A percentile compares a stretch with the other conserved stretches of the same genome.
phyloP scores from a whole-genome alignment of 1,140 invertebrate genomes.

The Meloidogyne floridensis region DNA sequence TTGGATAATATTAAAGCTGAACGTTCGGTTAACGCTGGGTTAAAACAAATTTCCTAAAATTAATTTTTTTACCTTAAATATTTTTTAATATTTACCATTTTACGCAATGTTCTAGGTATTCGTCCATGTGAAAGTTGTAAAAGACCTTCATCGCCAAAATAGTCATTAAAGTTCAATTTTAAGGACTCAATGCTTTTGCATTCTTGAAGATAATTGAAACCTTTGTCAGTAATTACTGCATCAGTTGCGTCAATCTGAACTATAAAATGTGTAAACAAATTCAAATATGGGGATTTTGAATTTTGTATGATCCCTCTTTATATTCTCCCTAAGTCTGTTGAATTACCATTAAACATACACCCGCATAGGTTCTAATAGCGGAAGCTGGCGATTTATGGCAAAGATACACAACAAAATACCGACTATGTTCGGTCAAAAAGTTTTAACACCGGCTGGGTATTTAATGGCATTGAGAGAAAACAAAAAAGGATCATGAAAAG shows the following conservation, averaged over 20 bases:
- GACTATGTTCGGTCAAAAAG: too few relatives aligned
- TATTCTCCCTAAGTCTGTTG: too few relatives aligned
- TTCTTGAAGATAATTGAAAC: slow-evolving; percentile 59
- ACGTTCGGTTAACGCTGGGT: slow-evolving; percentile 50
- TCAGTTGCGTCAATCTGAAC: slow-evolving; percentile 55
- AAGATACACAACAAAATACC: too few relatives aligned
- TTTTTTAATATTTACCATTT: slow-evolving; percentile 48
- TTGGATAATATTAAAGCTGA: slow-evolving; percentile 48
- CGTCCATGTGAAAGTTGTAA: slow-evolving; percentile 50
- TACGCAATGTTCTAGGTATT: slow-evolving; percentile 41
- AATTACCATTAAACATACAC: too few relatives aligned
- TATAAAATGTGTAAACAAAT: neutral
- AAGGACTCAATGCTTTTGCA: slow-evolving; percentile 49
- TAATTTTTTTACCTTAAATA: neutral
- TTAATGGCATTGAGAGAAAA: too few relatives aligned
- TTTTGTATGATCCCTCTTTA: too few relatives aligned
- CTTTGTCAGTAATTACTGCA: slow-evolving; percentile 58
- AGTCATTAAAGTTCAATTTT: slow-evolving; percentile 63
- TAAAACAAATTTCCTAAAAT: slow-evolving; percentile 58
- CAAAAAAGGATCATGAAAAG: neutral
- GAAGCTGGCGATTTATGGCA: too few relatives aligned
- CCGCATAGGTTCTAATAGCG: too few relatives aligned
- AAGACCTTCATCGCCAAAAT: slow-evolving; percentile 57
- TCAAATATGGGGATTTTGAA: too few relatives aligned
- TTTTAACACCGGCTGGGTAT: too few relatives aligned